Percentiles rank a stretch among this genome's conserved stretches.
These are phyloP conservation scores for Porites divaricata DNA, from an alignment of 92 coral and sea anemone species.

Conservation along the genomic window DNA sequence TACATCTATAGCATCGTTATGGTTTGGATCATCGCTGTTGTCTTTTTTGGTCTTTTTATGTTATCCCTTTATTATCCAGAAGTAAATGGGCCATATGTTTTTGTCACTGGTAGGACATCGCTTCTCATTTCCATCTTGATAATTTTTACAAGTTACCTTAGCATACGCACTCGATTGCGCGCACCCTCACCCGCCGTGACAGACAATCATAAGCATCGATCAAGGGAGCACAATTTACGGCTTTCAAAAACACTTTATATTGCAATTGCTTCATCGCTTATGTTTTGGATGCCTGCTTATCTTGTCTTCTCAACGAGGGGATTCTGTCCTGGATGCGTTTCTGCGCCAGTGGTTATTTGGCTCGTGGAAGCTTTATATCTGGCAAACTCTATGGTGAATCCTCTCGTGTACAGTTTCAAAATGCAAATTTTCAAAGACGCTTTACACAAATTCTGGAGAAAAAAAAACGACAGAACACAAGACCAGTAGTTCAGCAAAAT, in stretches of 20 bases:
- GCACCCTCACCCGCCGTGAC: neutral
- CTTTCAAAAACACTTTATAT: conserved; percentile 2
- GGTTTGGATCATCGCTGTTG: neutral
- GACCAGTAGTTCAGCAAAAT: neutral
- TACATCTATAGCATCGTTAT: neutral
- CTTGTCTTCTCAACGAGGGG: neutral
- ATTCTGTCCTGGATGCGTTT: neutral
- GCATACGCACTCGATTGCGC: conserved; percentile 4
- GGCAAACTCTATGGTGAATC: conserved; percentile 31
- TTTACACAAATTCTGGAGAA: neutral
- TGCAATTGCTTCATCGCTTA: neutral
- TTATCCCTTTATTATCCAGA: neutral
- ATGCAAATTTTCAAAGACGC: conserved; percentile 22
- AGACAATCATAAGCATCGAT: neutral
- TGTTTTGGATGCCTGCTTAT: conserved; percentile 19
- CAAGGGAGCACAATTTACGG: neutral
- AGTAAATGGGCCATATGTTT: neutral
- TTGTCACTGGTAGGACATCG: neutral
- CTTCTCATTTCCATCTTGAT: neutral
- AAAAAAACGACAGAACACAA: neutral
- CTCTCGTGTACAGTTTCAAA: conserved; percentile 8
- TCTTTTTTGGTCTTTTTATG: neutral
- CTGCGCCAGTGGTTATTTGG: neutral
- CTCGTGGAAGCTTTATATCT: neutral
- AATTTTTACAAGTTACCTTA: neutral